Base-by-base conservation (phyloP, 2,113 vertebrate genomes). In the Albula glossodonta region DNA sequence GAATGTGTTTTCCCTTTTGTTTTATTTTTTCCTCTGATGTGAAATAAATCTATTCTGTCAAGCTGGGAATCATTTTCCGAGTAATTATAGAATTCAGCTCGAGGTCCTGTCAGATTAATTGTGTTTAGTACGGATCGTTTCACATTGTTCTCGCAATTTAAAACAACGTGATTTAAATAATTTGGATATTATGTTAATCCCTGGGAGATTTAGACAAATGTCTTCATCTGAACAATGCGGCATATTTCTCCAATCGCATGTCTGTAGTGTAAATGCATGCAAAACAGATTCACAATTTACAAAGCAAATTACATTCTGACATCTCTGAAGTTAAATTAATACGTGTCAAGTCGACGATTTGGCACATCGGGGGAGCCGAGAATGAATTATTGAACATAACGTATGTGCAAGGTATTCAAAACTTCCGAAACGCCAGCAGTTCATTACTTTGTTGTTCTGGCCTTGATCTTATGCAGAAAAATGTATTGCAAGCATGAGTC, bases 61-160 rank as follows among this genome's bases (percentile, higher is more conserved):
- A 74, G 60, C 63, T 84, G 83, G 49, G 66, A 84, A 19, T 83
- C 60, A 83, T 83, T 83, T 83, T 66, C 82, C 56, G 25, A 15
- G 57, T 83, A 63, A 83, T 83, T 83, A 53, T 41, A 60, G 63
- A 83, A 66, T 83, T 83, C 56, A 50, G 25, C 82, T 83, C 8
- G 82, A 15, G 56, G 51, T 74, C 60, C 83, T n/a, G 49, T 77
- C 83, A 77, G 63, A 84, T 84, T 84, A 17, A 84, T 84, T 84
- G 70, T 77, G 22, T 74, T 74, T 74, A 17, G 50, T 51, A 84
- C 49, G 49, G 50, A 84, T 84, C 49, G 51, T 51, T 70, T 74
- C 49, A 25, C 83, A 84, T 74, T 74, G 48, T 84, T 74, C 49
- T 74, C 60, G 7, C 77, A 74, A 84, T 77, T 77, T n/a, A 77